These are phyloP conservation scores for Echiichthys vipera DNA, from an alignment of 2,797 vertebrate species.

Conservation along the genomic window DNA sequence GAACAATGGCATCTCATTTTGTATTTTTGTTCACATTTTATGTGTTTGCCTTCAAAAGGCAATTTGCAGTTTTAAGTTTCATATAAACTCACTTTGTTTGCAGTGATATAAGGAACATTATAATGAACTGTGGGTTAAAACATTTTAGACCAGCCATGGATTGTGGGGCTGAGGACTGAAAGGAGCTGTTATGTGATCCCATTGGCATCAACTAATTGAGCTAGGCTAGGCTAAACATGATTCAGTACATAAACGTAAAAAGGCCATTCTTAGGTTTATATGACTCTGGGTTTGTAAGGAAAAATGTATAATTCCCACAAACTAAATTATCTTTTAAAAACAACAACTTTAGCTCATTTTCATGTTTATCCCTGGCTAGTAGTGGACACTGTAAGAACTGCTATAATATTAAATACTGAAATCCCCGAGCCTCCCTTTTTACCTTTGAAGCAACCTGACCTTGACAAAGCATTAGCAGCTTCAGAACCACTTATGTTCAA, in stretches of 20 bases:
- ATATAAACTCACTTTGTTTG: neutral
- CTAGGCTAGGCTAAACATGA: neutral
- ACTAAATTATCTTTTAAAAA: neutral
- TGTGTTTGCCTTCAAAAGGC: neutral
- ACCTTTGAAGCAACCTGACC: slow-evolving; percentile 7
- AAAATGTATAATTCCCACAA: neutral
- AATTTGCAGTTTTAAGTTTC: neutral
- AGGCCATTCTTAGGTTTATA: neutral
- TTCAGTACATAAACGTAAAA: neutral
- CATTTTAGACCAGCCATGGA: too few relatives aligned
- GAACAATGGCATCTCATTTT: neutral
- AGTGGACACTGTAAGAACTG: neutral
- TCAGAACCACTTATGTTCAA: slow-evolving; percentile 26
- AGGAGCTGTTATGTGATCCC: neutral
- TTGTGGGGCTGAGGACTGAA: neutral
- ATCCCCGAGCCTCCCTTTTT: neutral
- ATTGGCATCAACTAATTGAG: neutral
- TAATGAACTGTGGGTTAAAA: neutral
- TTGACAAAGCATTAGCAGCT: slow-evolving; percentile 39
- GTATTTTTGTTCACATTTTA: neutral
- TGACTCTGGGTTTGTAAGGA: slow-evolving; percentile 23
- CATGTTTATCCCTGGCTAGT: neutral
- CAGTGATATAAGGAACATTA: neutral
- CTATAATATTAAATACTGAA: slow-evolving; percentile 33
- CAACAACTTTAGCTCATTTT: neutral